Percentiles rank a stretch among this genome's conserved stretches.
Conservation (phyloP, 2,888 invertebrate species). For the Diarsia dahlii region DNA sequence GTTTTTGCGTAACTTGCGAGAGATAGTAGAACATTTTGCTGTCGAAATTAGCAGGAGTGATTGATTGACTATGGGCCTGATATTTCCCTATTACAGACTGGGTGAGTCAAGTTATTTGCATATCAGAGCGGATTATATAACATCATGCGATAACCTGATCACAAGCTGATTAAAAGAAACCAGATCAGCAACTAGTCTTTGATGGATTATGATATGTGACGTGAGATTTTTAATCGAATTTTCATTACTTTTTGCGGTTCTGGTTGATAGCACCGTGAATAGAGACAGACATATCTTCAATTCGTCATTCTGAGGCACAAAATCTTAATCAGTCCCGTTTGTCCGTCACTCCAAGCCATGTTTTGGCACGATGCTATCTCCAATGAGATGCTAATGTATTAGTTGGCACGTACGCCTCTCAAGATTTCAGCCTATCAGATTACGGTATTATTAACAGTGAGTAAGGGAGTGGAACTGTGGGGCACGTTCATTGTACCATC, state of each 20-base stretch:
- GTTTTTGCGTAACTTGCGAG: slow-evolving; percentile 33
- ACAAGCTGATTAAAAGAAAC: slow-evolving; percentile 63
- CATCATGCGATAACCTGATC: slow-evolving; percentile 57
- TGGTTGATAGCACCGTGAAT: slow-evolving; percentile 61
- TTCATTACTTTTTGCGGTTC: slow-evolving; percentile 55
- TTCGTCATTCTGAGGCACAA: slow-evolving; percentile 70
- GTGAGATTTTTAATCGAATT: slow-evolving; percentile 59
- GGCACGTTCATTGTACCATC: slow-evolving; percentile 71
- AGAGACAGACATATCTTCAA: slow-evolving; percentile 66
- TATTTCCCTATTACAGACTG: slow-evolving; percentile 63
- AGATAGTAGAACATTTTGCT: slow-evolving; percentile 23
- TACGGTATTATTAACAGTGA: slow-evolving; percentile 80
- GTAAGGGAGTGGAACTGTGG: slow-evolving; percentile 63
- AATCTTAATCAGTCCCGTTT: slow-evolving; percentile 70
- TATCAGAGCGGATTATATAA: slow-evolving; percentile 66
- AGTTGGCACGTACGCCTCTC: slow-evolving; percentile 84
- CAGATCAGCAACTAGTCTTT: slow-evolving; percentile 69
- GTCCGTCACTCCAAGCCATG: slow-evolving; percentile 74
- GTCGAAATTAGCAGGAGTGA: slow-evolving; percentile 58
- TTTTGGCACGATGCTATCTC: slow-evolving; percentile 81
- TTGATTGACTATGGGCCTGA: slow-evolving; percentile 60
- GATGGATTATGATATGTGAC: slow-evolving; percentile 72
- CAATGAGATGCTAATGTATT: slow-evolving; percentile 88
- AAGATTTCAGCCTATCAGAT: slow-evolving; percentile 80
- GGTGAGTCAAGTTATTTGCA: slow-evolving; percentile 61